A percentile compares a stretch with the other conserved stretches of the same genome.
Evolutionary conservation across 1,140 invertebrate genomes (phyloP).

Genomic region (Bombyx mori): ASM3026992v2 NC_085119.1:14807001-14807500

Average conservation of each 20-base stretch:
- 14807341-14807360: neutral
- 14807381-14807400: neutral
- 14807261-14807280: neutral
- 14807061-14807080: constrained; percentile 33
- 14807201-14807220: constrained; percentile 26
- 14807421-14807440: too few species aligned
- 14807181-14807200: constrained; percentile 48
- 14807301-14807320: too few species aligned
- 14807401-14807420: too few species aligned
- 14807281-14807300: neutral
- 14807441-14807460: too few species aligned
- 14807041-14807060: constrained; percentile 27
- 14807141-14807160: constrained; percentile 36
- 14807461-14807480: too few species aligned
- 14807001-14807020: constrained; percentile 2
- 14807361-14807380: neutral
- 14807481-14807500: too few species aligned
- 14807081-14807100: constrained; percentile 26
- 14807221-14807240: constrained; percentile 55
- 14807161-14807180: constrained; percentile 48
- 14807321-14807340: neutral
- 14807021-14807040: constrained; percentile 14
- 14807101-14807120: constrained; percentile 19
- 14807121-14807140: constrained; percentile 29
- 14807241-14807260: constrained; percentile 32